Evolutionary conservation across 2,888 invertebrate species (phyloP), one percentile per base, ranked within the genome.

Genomic region (Drosophila fungiperda): DNA sequence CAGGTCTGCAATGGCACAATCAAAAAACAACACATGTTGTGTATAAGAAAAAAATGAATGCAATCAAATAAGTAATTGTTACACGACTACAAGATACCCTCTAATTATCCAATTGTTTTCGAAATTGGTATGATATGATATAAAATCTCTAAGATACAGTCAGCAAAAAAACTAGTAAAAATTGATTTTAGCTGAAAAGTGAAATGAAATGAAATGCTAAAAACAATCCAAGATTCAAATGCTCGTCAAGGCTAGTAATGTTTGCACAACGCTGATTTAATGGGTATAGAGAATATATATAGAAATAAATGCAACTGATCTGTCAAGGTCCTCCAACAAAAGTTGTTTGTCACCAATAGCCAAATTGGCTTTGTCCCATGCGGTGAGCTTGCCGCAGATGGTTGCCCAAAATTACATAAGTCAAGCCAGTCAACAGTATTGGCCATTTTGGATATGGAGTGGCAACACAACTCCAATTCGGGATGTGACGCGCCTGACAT

Each of bases 1-100:
- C 97, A 96, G 83, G 97, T 97, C 94, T 97, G 96, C 81, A 57
- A 57, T 42, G 9, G 40, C 42, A 42, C 32, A 91, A 89, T 52
- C 33, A 40, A 55, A n/a, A 50, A n/a, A 36, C 40, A 32, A 38
- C 15, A 57, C 29, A 9, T 23, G 57, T 57, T 29, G 15, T 15
- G 20, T 17, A 23, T 53, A 20, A 26, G 54, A 23, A 26, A 55
- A 23, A 26, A 55, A 55, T 12, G 12, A 33, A 20, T 33, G 33
- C 23, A 23, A 11, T 20, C 4, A 20, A 20, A 35, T 9, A 52
- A 32, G 3, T 12, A 33, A 11, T n/a, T 45, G 23, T 45, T 45
- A 20, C 50, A 23, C 26, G 29, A 12, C 12, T 33, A n/a, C 3
- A 12, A 52, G 33, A 33, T 52, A 52, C 52, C 20, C 52, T 52